phyloP scores from a whole-genome alignment of 2,888 invertebrate species.

The Caradrina kadenii region DNA sequence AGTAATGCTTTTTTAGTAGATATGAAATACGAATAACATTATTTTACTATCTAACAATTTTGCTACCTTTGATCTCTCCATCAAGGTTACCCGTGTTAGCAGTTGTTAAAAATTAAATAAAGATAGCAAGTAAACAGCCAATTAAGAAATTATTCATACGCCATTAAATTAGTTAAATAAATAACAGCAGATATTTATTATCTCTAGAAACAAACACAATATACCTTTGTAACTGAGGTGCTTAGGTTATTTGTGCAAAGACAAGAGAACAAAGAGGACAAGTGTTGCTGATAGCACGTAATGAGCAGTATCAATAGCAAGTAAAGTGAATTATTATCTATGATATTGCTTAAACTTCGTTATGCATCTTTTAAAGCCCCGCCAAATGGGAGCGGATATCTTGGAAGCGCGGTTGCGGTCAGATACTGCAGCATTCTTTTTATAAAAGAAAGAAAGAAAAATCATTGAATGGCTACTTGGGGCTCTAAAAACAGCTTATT shows the following conservation, averaged over 20 bases:
- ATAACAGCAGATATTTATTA: slow-evolving; percentile 36
- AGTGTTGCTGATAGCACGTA: slow-evolving; percentile 26
- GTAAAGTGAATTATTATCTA: neutral
- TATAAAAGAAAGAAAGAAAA: no score
- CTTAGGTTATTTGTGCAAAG: slow-evolving; percentile 25
- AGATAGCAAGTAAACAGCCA: slow-evolving; percentile 22
- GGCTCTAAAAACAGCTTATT: no score
- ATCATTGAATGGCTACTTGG: no score
- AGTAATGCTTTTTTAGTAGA: neutral
- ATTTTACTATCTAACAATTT: neutral
- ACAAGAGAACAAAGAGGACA: slow-evolving; percentile 48
- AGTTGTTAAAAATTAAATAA: slow-evolving; percentile 1
- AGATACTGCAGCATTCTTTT: no score
- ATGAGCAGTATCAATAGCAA: slow-evolving; percentile 22
- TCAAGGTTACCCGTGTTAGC: neutral
- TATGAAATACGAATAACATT: neutral
- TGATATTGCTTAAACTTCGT: neutral
- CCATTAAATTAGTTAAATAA: slow-evolving; percentile 13
- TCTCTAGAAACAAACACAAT: slow-evolving; percentile 21
- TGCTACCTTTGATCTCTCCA: slow-evolving; percentile 8
- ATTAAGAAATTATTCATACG: slow-evolving; percentile 5
- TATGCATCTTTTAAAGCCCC: neutral
- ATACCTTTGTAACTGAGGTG: slow-evolving; percentile 43
- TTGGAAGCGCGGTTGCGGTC: no score
- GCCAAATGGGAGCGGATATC: neutral